These are phyloP conservation scores for Trialeurodes vaporariorum DNA, from an alignment of 1,140 invertebrate species.

Conservation along the genomic window DNA sequence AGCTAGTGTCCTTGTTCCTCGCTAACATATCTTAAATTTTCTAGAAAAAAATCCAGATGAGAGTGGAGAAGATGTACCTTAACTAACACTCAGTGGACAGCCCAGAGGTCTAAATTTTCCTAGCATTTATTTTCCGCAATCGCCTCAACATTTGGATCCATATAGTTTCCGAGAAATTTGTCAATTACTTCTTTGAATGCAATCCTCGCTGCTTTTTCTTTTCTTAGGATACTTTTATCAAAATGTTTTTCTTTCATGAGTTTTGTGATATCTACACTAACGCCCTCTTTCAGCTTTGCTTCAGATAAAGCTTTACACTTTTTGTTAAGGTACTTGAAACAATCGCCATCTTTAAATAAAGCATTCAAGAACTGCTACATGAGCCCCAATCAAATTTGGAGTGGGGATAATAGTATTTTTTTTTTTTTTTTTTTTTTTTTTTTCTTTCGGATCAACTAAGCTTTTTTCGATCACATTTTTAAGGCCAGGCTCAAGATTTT, in stretches of 20 bases:
- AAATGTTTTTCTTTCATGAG: constrained; percentile 21
- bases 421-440: no score
- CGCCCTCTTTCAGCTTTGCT: neutral
- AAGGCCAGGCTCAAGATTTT: constrained; percentile 23
- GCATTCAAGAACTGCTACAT: constrained; percentile 31
- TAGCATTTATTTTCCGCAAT: no score
- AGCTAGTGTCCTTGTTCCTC: no score
- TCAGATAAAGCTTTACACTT: neutral
- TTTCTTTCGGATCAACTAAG: no score
- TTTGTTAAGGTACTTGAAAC: constrained; percentile 2
- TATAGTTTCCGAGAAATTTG: constrained; percentile 24
- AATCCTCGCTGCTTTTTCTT: constrained; percentile 21
- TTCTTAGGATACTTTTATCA: constrained; percentile 16
- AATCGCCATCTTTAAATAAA: constrained; percentile 27
- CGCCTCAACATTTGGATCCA: constrained; percentile 24
- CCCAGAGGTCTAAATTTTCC: no score
- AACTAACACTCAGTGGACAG: no score
- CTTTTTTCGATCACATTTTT: constrained; percentile 31
- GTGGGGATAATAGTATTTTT: constrained; percentile 30
- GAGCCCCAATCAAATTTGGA: constrained; percentile 34
- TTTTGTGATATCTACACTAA: constrained; percentile 25
- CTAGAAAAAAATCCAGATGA: no score
- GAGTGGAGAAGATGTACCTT: no score
- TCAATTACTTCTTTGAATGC: constrained; percentile 19
- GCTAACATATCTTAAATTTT: no score